These are phyloP conservation scores for Natrix natrix DNA, from an alignment of 2,797 vertebrate genomes.

Conservation along the genomic window DNA sequence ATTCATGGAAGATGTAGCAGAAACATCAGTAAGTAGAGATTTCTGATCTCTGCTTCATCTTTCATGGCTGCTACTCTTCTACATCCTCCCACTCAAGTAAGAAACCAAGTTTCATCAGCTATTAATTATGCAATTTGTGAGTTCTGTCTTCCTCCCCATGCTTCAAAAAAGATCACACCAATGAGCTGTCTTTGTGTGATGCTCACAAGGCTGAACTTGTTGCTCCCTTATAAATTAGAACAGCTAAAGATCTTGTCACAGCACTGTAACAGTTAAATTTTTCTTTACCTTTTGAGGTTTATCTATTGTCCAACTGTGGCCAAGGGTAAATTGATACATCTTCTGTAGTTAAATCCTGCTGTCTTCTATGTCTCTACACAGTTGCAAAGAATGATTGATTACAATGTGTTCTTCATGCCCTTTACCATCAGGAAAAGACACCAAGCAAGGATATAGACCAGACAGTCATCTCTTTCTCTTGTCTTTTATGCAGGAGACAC, in stretches of 20 bases:
- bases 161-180: not conserved
- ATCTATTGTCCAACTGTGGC: slow-evolving; percentile 17
- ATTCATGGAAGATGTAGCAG: not conserved
- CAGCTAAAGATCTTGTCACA: not conserved
- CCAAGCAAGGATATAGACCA: slow-evolving; percentile 23
- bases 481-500: slow-evolving; percentile 12
- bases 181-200: not conserved
- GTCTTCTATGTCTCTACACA: slow-evolving; percentile 11
- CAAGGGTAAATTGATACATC: slow-evolving; percentile 30
- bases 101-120: not conserved
- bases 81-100: not conserved
- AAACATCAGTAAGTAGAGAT: not conserved
- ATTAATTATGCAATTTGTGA: not conserved
- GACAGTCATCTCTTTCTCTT: slow-evolving; percentile 11
- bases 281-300: slow-evolving; percentile 39
- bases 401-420: slow-evolving; percentile 35
- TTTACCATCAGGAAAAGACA: slow-evolving; percentile 41
- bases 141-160: not conserved
- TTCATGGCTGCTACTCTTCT: not conserved
- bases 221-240: not conserved
- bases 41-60: not conserved
- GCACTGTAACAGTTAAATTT: not conserved
- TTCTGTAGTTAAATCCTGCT: slow-evolving; percentile 22
- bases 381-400: slow-evolving; percentile 34
- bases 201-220: not conserved